phyloP scores from a whole-genome alignment of 2,113 vertebrate genomes.

The Thryonomys swinderianus region DNA sequence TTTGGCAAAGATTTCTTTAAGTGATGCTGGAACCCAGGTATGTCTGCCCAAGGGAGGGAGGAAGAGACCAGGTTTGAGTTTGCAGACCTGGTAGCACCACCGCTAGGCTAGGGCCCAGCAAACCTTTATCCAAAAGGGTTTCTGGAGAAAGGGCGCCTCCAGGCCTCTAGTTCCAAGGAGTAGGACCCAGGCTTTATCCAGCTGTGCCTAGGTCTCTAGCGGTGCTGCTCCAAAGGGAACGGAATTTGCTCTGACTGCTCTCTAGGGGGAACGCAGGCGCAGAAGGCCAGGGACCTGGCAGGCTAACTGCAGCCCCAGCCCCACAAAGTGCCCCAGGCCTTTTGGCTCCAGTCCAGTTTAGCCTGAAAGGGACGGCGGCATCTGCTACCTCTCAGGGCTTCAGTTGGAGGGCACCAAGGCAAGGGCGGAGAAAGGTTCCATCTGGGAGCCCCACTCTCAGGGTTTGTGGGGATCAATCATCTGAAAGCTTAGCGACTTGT shows the following conservation, averaged over 20 bases:
- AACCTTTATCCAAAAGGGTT: neutral
- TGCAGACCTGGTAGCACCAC: neutral
- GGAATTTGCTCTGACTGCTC: slow-evolving; percentile 75
- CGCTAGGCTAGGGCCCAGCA: neutral
- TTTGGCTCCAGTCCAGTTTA: slow-evolving; percentile 66
- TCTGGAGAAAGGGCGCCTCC: neutral
- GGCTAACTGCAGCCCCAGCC: slow-evolving; percentile 63
- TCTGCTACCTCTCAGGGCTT: slow-evolving; percentile 60
- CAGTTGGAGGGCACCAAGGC: slow-evolving; percentile 46
- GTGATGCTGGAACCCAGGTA: neutral
- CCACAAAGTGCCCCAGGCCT: slow-evolving; percentile 67
- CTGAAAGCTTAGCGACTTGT: slow-evolving; percentile 71
- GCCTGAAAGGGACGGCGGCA: slow-evolving; percentile 51
- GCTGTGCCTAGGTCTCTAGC: slow-evolving; percentile 65
- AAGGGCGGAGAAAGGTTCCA: neutral
- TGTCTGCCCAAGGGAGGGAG: neutral
- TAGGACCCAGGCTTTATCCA: slow-evolving; percentile 63
- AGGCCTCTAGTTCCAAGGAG: slow-evolving; percentile 5
- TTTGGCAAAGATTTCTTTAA: neutral
- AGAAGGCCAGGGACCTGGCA: slow-evolving; percentile 67
- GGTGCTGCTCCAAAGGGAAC: slow-evolving; percentile 68
- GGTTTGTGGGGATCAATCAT: slow-evolving; percentile 68
- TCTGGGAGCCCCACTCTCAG: slow-evolving; percentile 51
- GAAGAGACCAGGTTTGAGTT: neutral
- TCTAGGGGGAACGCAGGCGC: slow-evolving; percentile 77